Evolutionary conservation across 1,140 invertebrate species (phyloP), one percentile per base, ranked within the genome.

Genomic region (Drosophila ambigua): DNA sequence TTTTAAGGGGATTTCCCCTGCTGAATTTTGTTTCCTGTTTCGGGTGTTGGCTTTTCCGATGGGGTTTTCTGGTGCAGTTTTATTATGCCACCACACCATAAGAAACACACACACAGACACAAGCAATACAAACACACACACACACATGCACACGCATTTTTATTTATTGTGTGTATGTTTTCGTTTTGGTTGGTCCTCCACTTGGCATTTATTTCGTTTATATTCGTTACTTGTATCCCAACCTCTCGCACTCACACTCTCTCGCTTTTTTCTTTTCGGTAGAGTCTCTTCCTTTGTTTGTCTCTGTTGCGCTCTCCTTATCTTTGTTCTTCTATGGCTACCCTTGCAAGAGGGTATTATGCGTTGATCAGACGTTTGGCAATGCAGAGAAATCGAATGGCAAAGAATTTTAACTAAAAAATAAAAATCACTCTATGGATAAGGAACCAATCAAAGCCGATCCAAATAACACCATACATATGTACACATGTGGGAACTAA

Each of bases 111-210:
- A 39, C 35, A 11, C 9, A 39, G 0, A 39, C 35, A 11, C 1
- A 35, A 35, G 31, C 8, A 20, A 28, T 24, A 24, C 4, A 23
- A 23, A 4, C 16, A 16, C 16, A 16, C 20, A 20, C 20, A 0
- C 23, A 28, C 26, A 26, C 0, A 82, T 71, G 72, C 75, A 68
- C 62, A 87, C 75, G 66, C 79, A 85, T 76, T 81, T 69, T 81
- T 87, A 88, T 87, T 87, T 87, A 87, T 87, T 87, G 78, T 81
- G 64, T 72, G 31, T 46, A 51, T 65, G 26, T 72, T 31, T 41
- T 23, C 52, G 9, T 23, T 44, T 50, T 5, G 7, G 15, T 3
- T 9, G 26, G 13, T 43, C 52, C 41, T 54, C 69, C 68, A 28
- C 59, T 49, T 54, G 59, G 51, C 61, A 66, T 61, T 75, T 79